Base-by-base conservation (phyloP, 2,888 invertebrate species). In the Phortica magna region DNA sequence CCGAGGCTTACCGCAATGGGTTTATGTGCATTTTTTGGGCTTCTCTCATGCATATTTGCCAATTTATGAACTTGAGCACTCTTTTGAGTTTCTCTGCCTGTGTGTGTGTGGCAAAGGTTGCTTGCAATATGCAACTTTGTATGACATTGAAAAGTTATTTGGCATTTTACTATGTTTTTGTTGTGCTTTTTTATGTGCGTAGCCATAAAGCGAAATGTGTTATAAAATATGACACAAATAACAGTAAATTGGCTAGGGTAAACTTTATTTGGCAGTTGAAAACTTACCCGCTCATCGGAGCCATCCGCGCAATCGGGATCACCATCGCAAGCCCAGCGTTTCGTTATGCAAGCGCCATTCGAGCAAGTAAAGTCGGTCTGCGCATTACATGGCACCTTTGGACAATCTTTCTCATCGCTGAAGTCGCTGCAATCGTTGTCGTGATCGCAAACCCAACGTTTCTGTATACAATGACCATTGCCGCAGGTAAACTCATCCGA, bases 401-500 rank as follows among this genome's bases (percentile, higher is more conserved):
- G 95, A 88, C 98, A 98, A 88, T 95, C 94, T 79, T 93, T 93
- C 89, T 98, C 97, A 88, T 98, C 98, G 73, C 95, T 95, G 77
- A 94, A 94, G 88, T 98, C 97, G 6, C 96, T 96, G 87, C 98
- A 98, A 90, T 98, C 97, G 85, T 96, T 95, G 89, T 97, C 97
- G 41, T 95, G 94, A 90, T 98, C 98, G 90, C 98, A 98, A 41
- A 96, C 94, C 97, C 97, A 98, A 71, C 95, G 93, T 83, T 95
- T 94, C 90, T 97, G 97, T 88, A 98, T 97, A 92, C 98, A 98
- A 89, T 96, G 96, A 76, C 97, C 96, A 90, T 97, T 97, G 75
- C 94, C 95, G 92, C 98, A 98, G n/a, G 97, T 97, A 91, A 97
- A 98, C 92, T 98, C 97, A 91, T 97, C 97, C 77, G 96, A 94